A percentile compares a stretch with the other conserved stretches of the same genome.
Conservation (phyloP, 2,113 vertebrate species). For the Neodontobutis hainanensis region DNA sequence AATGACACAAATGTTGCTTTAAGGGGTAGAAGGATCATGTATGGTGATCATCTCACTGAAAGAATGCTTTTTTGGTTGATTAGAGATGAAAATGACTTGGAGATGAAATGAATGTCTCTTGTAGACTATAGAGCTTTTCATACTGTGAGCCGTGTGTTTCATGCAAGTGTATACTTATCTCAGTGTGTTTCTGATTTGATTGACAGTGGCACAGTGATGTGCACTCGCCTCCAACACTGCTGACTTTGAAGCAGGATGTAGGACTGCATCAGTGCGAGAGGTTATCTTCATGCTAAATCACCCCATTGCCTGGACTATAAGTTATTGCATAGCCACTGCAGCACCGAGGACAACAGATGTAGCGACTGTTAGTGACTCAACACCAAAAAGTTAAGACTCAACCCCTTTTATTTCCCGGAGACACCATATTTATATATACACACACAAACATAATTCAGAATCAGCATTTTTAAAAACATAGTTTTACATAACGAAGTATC, state of each 20-base stretch:
- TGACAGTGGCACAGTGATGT: constrained; percentile 28
- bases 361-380: constrained; percentile 2
- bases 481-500: constrained; percentile 75
- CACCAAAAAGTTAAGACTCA: constrained; percentile 36
- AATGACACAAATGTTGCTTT: too few relatives aligned
- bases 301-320: neutral
- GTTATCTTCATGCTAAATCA: neutral
- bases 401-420: constrained; percentile 73
- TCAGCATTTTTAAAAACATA: constrained; percentile 66
- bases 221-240: constrained; percentile 46
- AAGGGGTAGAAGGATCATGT: too few relatives aligned
- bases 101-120: too few relatives aligned
- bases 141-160: neutral
- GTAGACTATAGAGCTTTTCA: neutral
- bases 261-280: constrained; percentile 15
- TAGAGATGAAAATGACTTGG: too few relatives aligned
- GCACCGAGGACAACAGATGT: neutral
- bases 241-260: constrained; percentile 40
- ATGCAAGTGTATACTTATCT: constrained; percentile 7
- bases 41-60: too few relatives aligned
- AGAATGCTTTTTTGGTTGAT: too few relatives aligned
- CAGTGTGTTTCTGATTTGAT: constrained; percentile 20
- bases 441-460: constrained; percentile 49
- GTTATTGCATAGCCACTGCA: neutral
- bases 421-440: constrained; percentile 62